Percentiles rank a stretch among this genome's conserved stretches.
phyloP scores from a whole-genome alignment of 1,140 invertebrate genomes.

The Atopsyche davidsoni region DNA sequence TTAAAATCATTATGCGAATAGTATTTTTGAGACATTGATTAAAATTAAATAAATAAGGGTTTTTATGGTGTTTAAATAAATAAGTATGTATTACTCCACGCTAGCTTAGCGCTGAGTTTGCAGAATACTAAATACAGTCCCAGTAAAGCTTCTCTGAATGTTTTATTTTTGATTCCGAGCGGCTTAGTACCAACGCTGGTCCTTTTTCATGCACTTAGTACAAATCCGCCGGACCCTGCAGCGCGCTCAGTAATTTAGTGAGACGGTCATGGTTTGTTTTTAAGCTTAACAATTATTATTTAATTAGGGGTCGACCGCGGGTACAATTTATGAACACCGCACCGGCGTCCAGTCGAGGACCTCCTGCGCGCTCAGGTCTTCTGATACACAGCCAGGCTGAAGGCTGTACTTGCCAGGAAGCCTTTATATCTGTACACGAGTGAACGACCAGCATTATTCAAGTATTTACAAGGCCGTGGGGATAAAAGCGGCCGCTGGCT shows the following conservation, averaged over 20 bases:
- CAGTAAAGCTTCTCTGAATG: too few species aligned
- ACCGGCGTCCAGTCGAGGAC: not conserved
- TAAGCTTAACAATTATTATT: conserved; percentile 29
- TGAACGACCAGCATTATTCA: conserved; percentile 1
- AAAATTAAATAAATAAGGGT: too few species aligned
- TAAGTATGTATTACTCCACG: too few species aligned
- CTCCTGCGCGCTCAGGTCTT: not conserved
- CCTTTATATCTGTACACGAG: not conserved
- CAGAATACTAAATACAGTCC: too few species aligned
- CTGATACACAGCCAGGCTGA: not conserved
- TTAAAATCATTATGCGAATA: too few species aligned
- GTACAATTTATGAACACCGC: conserved; percentile 23
- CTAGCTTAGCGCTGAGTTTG: too few species aligned
- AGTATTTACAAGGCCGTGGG: not conserved
- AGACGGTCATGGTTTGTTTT: conserved; percentile 23
- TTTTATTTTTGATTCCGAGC: too few species aligned
- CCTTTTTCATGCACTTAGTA: too few species aligned
- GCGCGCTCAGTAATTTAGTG: conserved; percentile 18
- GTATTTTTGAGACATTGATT: too few species aligned
- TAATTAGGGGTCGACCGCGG: conserved; percentile 26
- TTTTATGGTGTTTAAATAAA: too few species aligned
- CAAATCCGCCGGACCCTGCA: conserved; percentile 10
- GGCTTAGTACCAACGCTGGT: too few species aligned
- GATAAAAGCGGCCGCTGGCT: not conserved
- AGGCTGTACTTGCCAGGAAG: not conserved